phyloP scores from a whole-genome alignment of 2,113 vertebrate species.

The Campylomormyrus numenius region DNA sequence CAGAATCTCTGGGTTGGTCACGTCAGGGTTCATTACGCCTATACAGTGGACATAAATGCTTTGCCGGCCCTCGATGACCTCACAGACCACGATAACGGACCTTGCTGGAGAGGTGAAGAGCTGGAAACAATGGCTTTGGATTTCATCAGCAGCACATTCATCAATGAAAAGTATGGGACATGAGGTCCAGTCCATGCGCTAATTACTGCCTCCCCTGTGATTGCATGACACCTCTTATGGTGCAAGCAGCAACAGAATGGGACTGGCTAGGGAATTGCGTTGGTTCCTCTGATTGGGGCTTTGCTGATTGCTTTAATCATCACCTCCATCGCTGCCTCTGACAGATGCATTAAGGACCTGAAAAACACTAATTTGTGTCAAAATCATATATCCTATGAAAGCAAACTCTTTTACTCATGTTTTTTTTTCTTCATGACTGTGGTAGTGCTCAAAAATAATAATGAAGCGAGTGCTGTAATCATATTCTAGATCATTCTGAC shows the following conservation, averaged over 20 bases:
- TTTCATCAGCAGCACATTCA: not conserved
- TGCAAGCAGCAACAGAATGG: slow-evolving; percentile 46
- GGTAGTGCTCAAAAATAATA: not conserved
- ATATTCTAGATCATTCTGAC: not conserved
- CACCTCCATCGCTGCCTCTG: slow-evolving; percentile 29
- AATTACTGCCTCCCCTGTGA: slow-evolving; percentile 46
- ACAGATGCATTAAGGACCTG: not conserved
- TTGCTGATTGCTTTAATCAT: slow-evolving; percentile 55
- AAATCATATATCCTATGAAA: not conserved
- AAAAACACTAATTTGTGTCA: not conserved
- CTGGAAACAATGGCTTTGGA: not conserved
- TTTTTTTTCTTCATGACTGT: no score
- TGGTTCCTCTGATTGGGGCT: slow-evolving; percentile 35
- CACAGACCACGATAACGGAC: not conserved
- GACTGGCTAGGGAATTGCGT: slow-evolving; percentile 48
- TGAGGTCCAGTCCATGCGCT: not conserved
- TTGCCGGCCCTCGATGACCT: not conserved
- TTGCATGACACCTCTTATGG: slow-evolving; percentile 43
- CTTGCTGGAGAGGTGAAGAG: not conserved
- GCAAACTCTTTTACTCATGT: not conserved
- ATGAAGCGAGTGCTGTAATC: not conserved
- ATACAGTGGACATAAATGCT: not conserved
- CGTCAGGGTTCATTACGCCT: not conserved
- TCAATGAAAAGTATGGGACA: not conserved
- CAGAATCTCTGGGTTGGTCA: not conserved